Base-by-base conservation (phyloP, 2,113 vertebrate species). In the Brachypteracias leptosomus region DNA sequence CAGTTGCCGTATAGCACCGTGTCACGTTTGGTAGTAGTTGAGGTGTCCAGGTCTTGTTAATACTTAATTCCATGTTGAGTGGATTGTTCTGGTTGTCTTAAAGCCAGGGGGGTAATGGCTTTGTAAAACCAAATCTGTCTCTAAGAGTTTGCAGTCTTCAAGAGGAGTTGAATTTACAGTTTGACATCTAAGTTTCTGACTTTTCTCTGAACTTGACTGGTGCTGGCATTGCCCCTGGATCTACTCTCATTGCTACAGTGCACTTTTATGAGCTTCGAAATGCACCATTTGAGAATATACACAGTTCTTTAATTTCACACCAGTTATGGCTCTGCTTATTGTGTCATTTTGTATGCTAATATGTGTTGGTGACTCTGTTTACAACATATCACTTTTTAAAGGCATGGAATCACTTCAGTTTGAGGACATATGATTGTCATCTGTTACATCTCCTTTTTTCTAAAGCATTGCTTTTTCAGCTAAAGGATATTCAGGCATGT, bases 1-100 rank as follows among this genome's bases (percentile, higher is more conserved):
- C 0, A 1, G n/a, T 38, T 44, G 17, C 35, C 51, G 0, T 7
- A 11, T 3, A 75, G 51, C 40, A 35, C 47, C 2, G 1, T 1
- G 3, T 4, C 38, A 11, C 11, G 0, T 3, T 47, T 36, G 10
- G 35, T 2, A 14, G 20, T 2, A 31, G 25, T 1, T 44, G 33
- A 52, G 20, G 10, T 7, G 5, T 46, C 28, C 31, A 13, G 36
- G 6, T 46, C 31, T 5, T 52, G 24, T 8, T 59, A 8, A 51
- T 63, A 22, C 59, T 85, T 46, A 59, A 51, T 65, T 72, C 33
- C 28, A 16, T 2, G 5, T 1, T 54, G 58, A 46, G 29, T 33
- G 26, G 14, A 1, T 40, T 21, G 16, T 29, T 31, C 28, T 81
- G 19, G 4, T 14, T 86, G 46, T 29, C 46, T 62, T 25, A 31